phyloP scores from a whole-genome alignment of 2,113 vertebrate species.

The Erythrolamprus reginae region DNA sequence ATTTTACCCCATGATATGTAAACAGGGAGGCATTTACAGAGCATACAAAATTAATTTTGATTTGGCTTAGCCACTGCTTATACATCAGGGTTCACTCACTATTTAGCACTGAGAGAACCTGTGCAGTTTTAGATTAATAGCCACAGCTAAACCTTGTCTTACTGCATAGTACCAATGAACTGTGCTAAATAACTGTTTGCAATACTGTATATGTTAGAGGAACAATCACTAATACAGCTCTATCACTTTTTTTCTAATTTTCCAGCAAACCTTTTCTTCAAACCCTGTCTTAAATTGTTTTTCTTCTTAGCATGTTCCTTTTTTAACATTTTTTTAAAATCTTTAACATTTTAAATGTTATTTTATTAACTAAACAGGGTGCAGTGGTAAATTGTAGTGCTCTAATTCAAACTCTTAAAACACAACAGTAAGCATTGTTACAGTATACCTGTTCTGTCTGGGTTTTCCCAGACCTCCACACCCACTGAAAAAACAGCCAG shows the following conservation, averaged over 20 bases:
- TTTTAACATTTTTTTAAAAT: too few relatives aligned
- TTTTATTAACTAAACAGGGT: neutral
- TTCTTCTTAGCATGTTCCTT: neutral
- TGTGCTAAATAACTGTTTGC: neutral
- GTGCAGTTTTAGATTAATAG: neutral
- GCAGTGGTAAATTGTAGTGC: neutral
- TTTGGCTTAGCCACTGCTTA: neutral
- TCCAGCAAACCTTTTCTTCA: too few relatives aligned
- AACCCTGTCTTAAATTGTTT: neutral
- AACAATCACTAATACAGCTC: neutral
- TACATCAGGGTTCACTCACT: neutral
- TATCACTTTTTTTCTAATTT: neutral
- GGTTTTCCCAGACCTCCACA: too few relatives aligned
- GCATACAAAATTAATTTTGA: neutral
- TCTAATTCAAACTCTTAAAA: neutral
- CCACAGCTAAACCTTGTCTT: neutral
- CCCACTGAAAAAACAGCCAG: too few relatives aligned
- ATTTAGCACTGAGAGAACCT: neutral
- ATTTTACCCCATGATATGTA: neutral
- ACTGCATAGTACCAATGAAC: neutral
- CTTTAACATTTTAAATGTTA: neutral
- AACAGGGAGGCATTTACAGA: neutral
- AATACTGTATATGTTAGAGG: neutral
- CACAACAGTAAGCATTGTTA: neutral
- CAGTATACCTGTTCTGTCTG: too few relatives aligned